Evolutionary conservation across 2,113 vertebrate genomes (phyloP), one percentile per base, ranked within the genome.

Genomic region (Pollimyrus isidori): DNA sequence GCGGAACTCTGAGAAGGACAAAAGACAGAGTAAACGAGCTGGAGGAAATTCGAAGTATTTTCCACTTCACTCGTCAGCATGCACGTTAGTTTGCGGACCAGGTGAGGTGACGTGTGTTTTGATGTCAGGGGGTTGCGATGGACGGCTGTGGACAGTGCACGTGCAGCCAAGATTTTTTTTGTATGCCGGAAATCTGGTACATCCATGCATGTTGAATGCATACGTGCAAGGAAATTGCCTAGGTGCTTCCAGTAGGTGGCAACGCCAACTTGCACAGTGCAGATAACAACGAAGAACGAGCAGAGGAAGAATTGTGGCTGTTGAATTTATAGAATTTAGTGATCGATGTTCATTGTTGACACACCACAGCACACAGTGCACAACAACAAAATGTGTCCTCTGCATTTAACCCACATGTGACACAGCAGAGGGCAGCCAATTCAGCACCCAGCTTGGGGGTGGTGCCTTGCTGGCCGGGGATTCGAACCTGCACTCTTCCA

Each of bases 1-100:
- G 93, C 98, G 98, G 94, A 99, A 99, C 91, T 99, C 98, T 99
- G 95, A 19, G 92, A 15, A 92, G 90, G 2, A 91, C 84, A 42
- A 4, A 42, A 48, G 42, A 15, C 58, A 7, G 3, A 53, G 3
- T 3, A 15, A 87, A 46, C 1, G 42, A 46, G 26, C 5, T 13
- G 15, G 23, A 30, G 15, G 10, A 21, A 35, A 35, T 7, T 52
- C 15, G 2, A 6, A 39, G 7, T n/a, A 7, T 26, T 69, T 26
- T 30, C 11, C 10, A 13, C 62, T 3, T 26, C 62, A 30, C 62
- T 30, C n/a, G 4, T 4, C 10, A 11, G 62, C 7, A n/a, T 7
- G 58, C 7, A n/a, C n/a, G n/a, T n/a, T n/a, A n/a, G n/a, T n/a
- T n/a, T n/a, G 9, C n/a, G 23, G 23, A 62, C 58, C 9, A 17